Percentiles rank a stretch among this genome's conserved stretches.
Evolutionary conservation across 2,888 invertebrate genomes (phyloP).

Genomic region (Trisateles emortualis): DNA sequence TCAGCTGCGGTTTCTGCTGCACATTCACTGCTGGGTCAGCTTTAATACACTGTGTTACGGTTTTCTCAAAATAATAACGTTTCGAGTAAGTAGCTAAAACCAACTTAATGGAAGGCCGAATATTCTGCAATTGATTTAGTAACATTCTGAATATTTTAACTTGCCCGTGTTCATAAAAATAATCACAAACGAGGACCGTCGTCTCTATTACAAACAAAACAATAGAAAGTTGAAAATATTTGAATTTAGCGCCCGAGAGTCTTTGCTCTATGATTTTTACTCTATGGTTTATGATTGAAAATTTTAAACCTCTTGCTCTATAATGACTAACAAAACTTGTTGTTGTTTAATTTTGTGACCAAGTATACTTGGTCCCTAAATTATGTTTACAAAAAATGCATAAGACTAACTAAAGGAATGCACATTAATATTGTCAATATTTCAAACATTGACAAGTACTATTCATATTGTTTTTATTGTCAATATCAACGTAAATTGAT

Average conservation of each 20-base stretch:
- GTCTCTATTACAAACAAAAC: slow-evolving; percentile 37
- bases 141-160: slow-evolving; percentile 50
- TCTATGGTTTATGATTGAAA: slow-evolving; percentile 5
- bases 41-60: slow-evolving; percentile 51
- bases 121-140: slow-evolving; percentile 57
- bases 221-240: slow-evolving; percentile 57
- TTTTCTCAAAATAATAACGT: slow-evolving; percentile 48
- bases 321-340: too few species aligned
- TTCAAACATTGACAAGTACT: too few species aligned
- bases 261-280: slow-evolving; percentile 14
- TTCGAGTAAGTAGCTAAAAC: slow-evolving; percentile 43
- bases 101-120: slow-evolving; percentile 40
- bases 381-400: too few species aligned
- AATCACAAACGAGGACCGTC: slow-evolving; percentile 19
- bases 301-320: too few species aligned
- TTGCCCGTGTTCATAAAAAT: slow-evolving; percentile 31
- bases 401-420: too few species aligned
- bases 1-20: slow-evolving; percentile 1
- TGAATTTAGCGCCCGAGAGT: slow-evolving; percentile 53
- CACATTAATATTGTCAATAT: too few species aligned
- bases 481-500: too few species aligned
- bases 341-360: too few species aligned
- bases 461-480: too few species aligned
- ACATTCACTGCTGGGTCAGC: slow-evolving; percentile 47
- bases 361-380: too few species aligned